Evolutionary conservation across 2,113 vertebrate genomes (phyloP), one percentile per base, ranked within the genome.

Genomic region (Pterocles burchelli): DNA sequence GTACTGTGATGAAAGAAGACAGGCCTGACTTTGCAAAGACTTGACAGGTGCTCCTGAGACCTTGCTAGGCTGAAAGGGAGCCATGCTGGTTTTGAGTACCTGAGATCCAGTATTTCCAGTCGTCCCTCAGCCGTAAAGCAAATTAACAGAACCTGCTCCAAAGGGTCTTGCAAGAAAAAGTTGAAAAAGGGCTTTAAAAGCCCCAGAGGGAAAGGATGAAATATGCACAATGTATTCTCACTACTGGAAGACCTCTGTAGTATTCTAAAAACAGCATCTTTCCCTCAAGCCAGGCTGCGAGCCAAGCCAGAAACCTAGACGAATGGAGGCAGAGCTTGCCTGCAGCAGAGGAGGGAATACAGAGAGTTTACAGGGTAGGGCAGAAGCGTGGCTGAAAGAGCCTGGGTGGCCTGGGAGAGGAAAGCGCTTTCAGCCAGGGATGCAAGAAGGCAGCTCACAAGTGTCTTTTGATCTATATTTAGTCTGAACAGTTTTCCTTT

Each of bases 391-490:
- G 38, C n/a, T 1, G 3, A 75, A 91, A 76, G 62, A 87, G 26
- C 10, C 55, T 0, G 20, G 70, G 91, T 94, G 95, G 87, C 34
- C 88, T 80, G 63, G 3, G 41, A 84, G 86, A 94, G 70, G 75
- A 81, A 81, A 59, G 51, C 0, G 0, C 59, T 48, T n/a, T 22
- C 43, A 45, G 80, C 70, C 29, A 22, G 66, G 41, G 48, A 88
- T 48, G 36, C 65, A 88, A 85, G 75, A 95, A 24, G 36, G 36
- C 49, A 86, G 58, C 62, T 95, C 75, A 74, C 34, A 63, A 93
- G 33, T 18, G 17, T n/a, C 78, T 83, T 96, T 95, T 96, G 89
- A 91, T 85, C 94, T 97, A 93, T 97, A 67, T 34, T 81, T 43
- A 41, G 86, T 13, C 45, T 38, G 58, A 90, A 70, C 36, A 76